Base-by-base conservation (phyloP, 1,140 invertebrate species). In the Cydia splendana region DNA sequence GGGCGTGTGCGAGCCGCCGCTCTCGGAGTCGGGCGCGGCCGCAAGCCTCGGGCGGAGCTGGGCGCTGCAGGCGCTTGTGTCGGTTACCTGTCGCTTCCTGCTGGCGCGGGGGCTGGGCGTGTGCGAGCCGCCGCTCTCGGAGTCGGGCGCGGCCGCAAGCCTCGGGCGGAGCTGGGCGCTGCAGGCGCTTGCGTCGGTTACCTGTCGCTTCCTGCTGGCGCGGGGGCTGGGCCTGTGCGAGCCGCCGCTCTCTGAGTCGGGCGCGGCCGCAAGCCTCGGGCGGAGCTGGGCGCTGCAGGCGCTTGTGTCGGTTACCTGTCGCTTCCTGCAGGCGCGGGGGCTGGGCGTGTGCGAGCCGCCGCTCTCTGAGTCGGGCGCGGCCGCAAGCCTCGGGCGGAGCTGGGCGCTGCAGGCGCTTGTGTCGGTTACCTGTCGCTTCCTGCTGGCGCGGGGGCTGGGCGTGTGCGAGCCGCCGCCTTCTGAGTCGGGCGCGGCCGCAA, bases 381-480 rank as follows among this genome's bases (percentile, higher is more conserved):
- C 95, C 80, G 82, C 86, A 30, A 84, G 84, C 74, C 83, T 91
- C 85, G 88, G 94, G 83, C 4, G 95, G 94, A 88, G 95, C 95
- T 2, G 95, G 94, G 83, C 96, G 78, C 96, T 94, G 87, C 96
- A 96, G 89, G 87, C 95, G 95, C 84, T 98, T 76, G n/a, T 53
- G 53, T 57, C 53, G n/a, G n/a, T 84, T 81, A 96, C 96, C 95
- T 96, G 96, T 93, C 96, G 94, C 88, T 96, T 96, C 77, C 97
- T 94, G n/a, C 95, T 96, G 20, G 97, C 96, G 76, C 97, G 94
- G 1, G 97, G 97, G 42, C 97, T 97, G 3, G 97, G 97, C 9
- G 97, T 96, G 91, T 97, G 96, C 81, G 96, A 97, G 71, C 97
- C 97, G 30, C 97, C 97, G 82, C 97, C 97, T 91, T 98, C 97